Evolutionary conservation across 2,113 vertebrate genomes (phyloP).

Genomic region (Dipodomys stephensi): DNA sequence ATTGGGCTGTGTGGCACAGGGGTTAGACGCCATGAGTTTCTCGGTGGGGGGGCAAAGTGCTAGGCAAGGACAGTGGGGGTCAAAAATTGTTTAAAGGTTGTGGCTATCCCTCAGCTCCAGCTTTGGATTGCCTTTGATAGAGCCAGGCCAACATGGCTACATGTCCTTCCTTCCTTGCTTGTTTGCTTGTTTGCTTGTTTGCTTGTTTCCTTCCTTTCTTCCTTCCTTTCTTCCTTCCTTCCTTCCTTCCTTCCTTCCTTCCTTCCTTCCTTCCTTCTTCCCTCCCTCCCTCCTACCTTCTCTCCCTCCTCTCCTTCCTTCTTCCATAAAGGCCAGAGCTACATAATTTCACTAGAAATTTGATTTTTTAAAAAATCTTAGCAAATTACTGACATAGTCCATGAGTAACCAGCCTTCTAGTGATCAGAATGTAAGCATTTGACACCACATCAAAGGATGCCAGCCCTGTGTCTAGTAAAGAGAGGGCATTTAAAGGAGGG

Average conservation of each 20-base stretch:
- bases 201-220: no score
- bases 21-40: not conserved
- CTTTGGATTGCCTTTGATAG: not conserved
- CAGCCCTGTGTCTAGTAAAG: no score
- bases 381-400: not conserved
- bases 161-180: not conserved
- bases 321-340: not conserved
- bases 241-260: accelerated
- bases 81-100: no score
- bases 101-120: not conserved
- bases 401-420: no score
- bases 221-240: not conserved
- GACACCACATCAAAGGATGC: not conserved
- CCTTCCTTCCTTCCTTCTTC: accelerated
- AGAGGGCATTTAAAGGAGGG: no score
- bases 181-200: no score
- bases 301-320: not conserved
- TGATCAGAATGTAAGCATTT: not conserved
- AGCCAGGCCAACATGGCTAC: not conserved
- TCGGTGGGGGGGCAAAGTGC: not conserved
- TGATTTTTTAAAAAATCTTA: constrained; percentile 20
- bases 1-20: not conserved
- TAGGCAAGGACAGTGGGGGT: not conserved
- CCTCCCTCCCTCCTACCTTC: not conserved
- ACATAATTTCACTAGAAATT: not conserved